phyloP scores from a whole-genome alignment of 1,140 invertebrate species.

The Euglossa dilemma region DNA sequence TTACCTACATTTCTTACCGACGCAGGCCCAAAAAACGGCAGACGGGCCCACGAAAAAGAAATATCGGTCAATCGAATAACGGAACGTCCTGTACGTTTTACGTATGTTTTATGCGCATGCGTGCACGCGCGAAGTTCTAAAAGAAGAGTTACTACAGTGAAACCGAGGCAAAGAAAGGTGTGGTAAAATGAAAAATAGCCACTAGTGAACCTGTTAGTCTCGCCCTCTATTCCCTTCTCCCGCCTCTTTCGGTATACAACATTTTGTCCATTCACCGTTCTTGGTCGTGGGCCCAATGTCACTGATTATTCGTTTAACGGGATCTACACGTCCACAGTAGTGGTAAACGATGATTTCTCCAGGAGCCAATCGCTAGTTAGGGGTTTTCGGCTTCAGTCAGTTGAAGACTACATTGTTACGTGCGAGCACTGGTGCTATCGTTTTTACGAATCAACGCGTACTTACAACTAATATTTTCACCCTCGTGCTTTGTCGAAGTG shows the following conservation, averaged over 20 bases:
- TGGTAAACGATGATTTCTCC: slow-evolving; percentile 51
- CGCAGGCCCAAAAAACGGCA: slow-evolving; percentile 16
- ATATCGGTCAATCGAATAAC: slow-evolving; percentile 62
- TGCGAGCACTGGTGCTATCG: slow-evolving; percentile 36
- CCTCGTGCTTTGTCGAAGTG: neutral
- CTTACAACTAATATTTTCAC: neutral
- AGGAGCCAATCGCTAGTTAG: slow-evolving; percentile 17
- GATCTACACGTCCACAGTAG: slow-evolving; percentile 41
- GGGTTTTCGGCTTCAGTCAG: slow-evolving; percentile 49
- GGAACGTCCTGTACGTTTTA: slow-evolving; percentile 31
- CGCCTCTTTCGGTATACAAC: neutral
- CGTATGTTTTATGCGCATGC: neutral
- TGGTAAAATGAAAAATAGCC: too few relatives aligned
- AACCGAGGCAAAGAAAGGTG: neutral
- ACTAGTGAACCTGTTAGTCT: neutral
- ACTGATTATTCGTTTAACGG: slow-evolving; percentile 67
- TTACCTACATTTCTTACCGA: slow-evolving; percentile 58
- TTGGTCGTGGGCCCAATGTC: slow-evolving; percentile 52
- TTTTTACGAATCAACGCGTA: neutral
- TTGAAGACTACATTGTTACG: slow-evolving; percentile 31
- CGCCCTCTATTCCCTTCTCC: neutral
- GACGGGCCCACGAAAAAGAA: slow-evolving; percentile 48
- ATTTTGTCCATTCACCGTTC: slow-evolving; percentile 36
- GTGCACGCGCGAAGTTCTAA: neutral
- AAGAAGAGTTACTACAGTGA: neutral